Percentiles rank a stretch among this genome's conserved stretches.
Evolutionary conservation across 2,797 vertebrate genomes (phyloP).

Genomic region (Microcaecilia unicolor): DNA sequence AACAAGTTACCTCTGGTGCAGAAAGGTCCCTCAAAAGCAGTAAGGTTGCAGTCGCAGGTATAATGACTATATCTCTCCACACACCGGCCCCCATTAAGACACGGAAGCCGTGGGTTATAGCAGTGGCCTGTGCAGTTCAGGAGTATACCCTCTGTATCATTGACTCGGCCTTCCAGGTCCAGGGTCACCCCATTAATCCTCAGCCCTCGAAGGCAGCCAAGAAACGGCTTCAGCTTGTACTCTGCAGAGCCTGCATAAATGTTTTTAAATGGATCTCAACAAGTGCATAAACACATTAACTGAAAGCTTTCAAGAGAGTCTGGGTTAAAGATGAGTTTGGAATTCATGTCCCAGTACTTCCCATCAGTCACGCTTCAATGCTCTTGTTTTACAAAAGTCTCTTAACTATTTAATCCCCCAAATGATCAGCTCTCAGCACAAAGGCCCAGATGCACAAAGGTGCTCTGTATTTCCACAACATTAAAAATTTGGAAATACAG

Average conservation of each 20-base stretch:
- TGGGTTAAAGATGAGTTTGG: too few relatives aligned
- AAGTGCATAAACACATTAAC: too few relatives aligned
- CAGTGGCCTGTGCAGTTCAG: slow-evolving; percentile 89
- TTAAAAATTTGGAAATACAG: too few relatives aligned
- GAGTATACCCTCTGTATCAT: slow-evolving; percentile 75
- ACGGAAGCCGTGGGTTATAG: slow-evolving; percentile 74
- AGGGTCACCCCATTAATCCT: slow-evolving; percentile 85
- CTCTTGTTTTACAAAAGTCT: too few relatives aligned
- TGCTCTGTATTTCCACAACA: too few relatives aligned
- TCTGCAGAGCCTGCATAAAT: slow-evolving; percentile 83
- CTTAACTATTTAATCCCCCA: too few relatives aligned
- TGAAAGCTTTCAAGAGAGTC: too few relatives aligned
- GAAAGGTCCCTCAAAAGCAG: slow-evolving; percentile 86
- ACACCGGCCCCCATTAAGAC: slow-evolving; percentile 84
- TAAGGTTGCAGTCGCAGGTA: slow-evolving; percentile 89
- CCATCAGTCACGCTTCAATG: too few relatives aligned
- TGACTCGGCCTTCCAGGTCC: slow-evolving; percentile 86
- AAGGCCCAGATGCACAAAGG: too few relatives aligned
- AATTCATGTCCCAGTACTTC: too few relatives aligned
- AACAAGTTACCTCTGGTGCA: slow-evolving; percentile 88
- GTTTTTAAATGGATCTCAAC: too few relatives aligned
- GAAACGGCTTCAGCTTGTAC: slow-evolving; percentile 75
- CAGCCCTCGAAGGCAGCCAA: slow-evolving; percentile 86
- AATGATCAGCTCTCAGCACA: too few relatives aligned
- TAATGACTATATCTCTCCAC: slow-evolving; percentile 90